Conservation (phyloP, 2,888 invertebrate species). For the Alloplasta piceator region DNA sequence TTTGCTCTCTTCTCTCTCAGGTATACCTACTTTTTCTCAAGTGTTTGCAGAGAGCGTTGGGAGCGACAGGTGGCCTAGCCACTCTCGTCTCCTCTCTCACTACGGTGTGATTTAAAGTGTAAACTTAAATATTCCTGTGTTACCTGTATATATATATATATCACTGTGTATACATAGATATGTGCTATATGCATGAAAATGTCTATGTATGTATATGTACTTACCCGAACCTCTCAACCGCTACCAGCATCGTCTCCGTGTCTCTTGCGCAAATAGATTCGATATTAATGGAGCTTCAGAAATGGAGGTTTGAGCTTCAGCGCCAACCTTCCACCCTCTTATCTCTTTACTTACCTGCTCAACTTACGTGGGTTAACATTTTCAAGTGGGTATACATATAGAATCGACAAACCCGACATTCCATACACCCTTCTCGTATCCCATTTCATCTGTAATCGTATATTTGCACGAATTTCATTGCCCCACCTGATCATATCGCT, state of each 20-base stretch:
- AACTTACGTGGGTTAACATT: constrained; percentile 39
- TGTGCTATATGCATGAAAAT: constrained; percentile 10
- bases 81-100: constrained; percentile 41
- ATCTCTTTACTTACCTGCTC: constrained; percentile 63
- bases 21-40: constrained; percentile 38
- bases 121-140: constrained; percentile 77
- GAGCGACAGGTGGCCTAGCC: constrained; percentile 76
- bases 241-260: constrained; percentile 50
- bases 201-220: constrained; percentile 22
- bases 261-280: constrained; percentile 77
- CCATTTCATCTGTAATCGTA: constrained; percentile 12
- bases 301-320: constrained; percentile 47
- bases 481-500: too few relatives aligned
- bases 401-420: not conserved
- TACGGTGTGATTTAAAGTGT: constrained; percentile 78
- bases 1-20: constrained; percentile 30
- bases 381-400: constrained; percentile 1
- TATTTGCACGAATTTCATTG: constrained; percentile 32
- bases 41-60: constrained; percentile 68
- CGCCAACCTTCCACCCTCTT: constrained; percentile 33
- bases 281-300: constrained; percentile 76
- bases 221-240: constrained; percentile 52
- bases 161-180: too few relatives aligned
- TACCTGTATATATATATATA: constrained; percentile 2
- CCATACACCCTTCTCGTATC: not conserved